Evolutionary conservation across 2,888 invertebrate species (phyloP).

Genomic region (Tupiocoris notatus): DNA sequence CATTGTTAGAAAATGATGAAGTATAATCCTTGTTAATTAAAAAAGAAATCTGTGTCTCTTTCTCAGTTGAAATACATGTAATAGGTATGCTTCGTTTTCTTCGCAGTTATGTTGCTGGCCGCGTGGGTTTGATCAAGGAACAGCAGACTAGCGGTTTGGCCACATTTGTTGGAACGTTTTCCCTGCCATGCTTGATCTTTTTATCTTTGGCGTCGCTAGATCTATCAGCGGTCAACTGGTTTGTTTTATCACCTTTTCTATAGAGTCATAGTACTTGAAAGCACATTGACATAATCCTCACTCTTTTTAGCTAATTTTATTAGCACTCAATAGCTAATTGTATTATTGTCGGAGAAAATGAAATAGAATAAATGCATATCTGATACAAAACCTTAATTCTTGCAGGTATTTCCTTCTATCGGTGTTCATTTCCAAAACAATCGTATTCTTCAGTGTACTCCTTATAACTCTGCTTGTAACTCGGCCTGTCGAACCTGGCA

Average conservation of each 20-base stretch:
- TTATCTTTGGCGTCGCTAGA: slow-evolving; percentile 82
- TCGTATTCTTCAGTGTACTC: slow-evolving; percentile 78
- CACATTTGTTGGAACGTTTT: slow-evolving; percentile 90
- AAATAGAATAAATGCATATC: too few relatives aligned
- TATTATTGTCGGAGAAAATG: too few relatives aligned
- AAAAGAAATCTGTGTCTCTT: too few relatives aligned
- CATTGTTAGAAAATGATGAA: too few relatives aligned
- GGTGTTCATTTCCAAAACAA: slow-evolving; percentile 78
- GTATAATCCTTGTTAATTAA: too few relatives aligned
- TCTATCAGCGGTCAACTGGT: slow-evolving; percentile 84
- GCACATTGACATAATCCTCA: too few relatives aligned
- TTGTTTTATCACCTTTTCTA: too few relatives aligned
- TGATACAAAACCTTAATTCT: too few relatives aligned
- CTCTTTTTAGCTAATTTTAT: too few relatives aligned
- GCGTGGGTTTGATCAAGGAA: slow-evolving; percentile 76
- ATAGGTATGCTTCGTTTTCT: slow-evolving; percentile 13
- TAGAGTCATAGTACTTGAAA: too few relatives aligned
- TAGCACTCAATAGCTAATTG: too few relatives aligned
- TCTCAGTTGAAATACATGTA: too few relatives aligned
- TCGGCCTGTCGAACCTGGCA: slow-evolving; percentile 74
- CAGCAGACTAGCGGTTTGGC: slow-evolving; percentile 86
- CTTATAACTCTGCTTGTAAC: slow-evolving; percentile 67
- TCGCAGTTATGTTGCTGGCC: slow-evolving; percentile 71
- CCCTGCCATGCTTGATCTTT: slow-evolving; percentile 88
- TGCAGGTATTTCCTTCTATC: slow-evolving; percentile 67